These are phyloP conservation scores for Drosophila bifasciata DNA, from an alignment of 1,140 invertebrate genomes.

Conservation along the genomic window DNA sequence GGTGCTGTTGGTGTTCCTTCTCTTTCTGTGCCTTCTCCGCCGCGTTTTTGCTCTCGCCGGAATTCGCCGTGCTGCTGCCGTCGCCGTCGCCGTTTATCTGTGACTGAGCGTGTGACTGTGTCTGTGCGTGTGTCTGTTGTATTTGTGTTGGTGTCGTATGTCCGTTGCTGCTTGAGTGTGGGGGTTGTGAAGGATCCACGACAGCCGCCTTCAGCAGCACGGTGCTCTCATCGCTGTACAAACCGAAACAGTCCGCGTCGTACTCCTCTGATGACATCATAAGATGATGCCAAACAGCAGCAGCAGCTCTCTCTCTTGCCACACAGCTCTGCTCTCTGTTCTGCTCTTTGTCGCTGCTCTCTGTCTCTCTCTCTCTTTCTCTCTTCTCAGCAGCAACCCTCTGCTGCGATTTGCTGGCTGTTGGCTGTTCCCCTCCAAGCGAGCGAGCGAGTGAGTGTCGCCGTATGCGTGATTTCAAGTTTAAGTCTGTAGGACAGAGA, in stretches of 20 bases:
- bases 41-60: conserved; percentile 50
- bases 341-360: conserved; percentile 20
- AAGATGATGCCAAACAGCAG: conserved; percentile 86
- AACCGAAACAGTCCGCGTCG: conserved; percentile 92
- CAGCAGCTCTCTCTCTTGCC: conserved; percentile 48
- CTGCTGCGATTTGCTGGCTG: conserved; percentile 36
- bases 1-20: conserved; percentile 41
- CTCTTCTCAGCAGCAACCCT: conserved; percentile 29
- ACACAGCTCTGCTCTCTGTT: conserved; percentile 15
- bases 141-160: conserved; percentile 41
- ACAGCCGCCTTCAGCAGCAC: conserved; percentile 91
- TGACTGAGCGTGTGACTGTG: neutral
- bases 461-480: conserved; percentile 67
- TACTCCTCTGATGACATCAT: conserved; percentile 98
- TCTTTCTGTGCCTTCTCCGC: conserved; percentile 50
- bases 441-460: conserved; percentile 25
- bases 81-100: conserved; percentile 55
- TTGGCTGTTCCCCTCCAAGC: conserved; percentile 10
- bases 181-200: conserved; percentile 26
- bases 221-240: conserved; percentile 91
- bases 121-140: neutral
- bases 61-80: conserved; percentile 65
- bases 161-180: conserved; percentile 60
- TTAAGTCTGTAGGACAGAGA: conserved; percentile 42
- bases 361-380: conserved; percentile 45